phyloP scores from a whole-genome alignment of 2,113 vertebrate genomes.

The Origma solitaria region DNA sequence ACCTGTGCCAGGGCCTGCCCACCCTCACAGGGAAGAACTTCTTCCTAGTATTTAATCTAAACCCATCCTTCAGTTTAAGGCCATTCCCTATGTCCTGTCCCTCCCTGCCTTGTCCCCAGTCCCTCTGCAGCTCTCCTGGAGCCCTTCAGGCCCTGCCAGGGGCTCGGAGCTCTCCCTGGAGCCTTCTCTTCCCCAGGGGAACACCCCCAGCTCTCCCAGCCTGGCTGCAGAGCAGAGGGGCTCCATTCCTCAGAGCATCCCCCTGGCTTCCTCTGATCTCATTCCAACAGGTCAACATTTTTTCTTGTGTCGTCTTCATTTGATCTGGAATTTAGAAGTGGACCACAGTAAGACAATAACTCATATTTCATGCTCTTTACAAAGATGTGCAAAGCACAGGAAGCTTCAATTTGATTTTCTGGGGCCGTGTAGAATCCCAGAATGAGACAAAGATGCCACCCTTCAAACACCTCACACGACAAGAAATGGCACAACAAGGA shows the following conservation, averaged over 20 bases:
- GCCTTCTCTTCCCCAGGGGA: neutral
- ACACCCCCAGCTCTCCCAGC: neutral
- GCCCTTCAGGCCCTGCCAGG: rapidly evolving
- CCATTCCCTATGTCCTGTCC: neutral
- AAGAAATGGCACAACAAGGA: neutral
- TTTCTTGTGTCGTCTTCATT: neutral
- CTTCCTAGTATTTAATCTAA: neutral
- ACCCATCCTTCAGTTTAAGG: rapidly evolving
- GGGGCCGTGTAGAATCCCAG: rapidly evolving
- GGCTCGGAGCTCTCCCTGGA: neutral
- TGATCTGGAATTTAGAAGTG: neutral
- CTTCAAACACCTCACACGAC: rapidly evolving
- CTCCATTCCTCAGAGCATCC: neutral
- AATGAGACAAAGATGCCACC: neutral
- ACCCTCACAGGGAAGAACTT: rapidly evolving
- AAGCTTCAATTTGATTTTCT: neutral
- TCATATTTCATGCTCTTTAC: rapidly evolving
- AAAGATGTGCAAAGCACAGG: neutral
- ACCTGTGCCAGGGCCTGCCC: rapidly evolving
- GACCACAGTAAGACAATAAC: neutral
- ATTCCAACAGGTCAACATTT: neutral
- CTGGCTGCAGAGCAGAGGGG: neutral
- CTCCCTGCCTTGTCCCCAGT: neutral
- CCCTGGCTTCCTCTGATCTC: rapidly evolving
- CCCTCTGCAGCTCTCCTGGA: neutral